Base-by-base conservation (phyloP, 2,113 vertebrate genomes). In the Sakesphorus luctuosus region DNA sequence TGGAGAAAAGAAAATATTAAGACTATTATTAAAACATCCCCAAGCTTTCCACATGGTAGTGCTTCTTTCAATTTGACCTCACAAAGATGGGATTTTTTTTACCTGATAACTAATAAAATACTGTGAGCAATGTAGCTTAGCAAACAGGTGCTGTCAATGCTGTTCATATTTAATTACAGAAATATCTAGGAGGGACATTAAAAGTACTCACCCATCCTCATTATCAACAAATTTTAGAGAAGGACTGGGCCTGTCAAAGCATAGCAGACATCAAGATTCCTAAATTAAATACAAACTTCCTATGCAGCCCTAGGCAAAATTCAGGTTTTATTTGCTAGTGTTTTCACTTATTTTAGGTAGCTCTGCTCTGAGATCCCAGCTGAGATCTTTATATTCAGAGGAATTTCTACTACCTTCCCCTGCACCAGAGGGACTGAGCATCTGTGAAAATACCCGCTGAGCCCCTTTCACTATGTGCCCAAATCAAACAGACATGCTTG, bases 401-500 rank as follows among this genome's bases (percentile, higher is more conserved):
- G 40, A 75, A 61, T 55, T 72, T 76, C 35, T 56, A 29, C 29
- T 83, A 36, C 33, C 59, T 89, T 55, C 13, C 35, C 47, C 35
- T 52, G 5, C 29, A 46, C 18, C 0, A 2, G 35, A 50, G 38
- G 9, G 7, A 26, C n/a, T 36, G 72, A 78, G 7, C 28, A 53
- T 49, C 49, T 83, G 35, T 44, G 58, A 76, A 86, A 76, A 52
- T 35, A 38, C 13, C 26, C 17, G 10, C 33, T n/a, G 31, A 53
- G 36, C 26, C 1, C 0, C 56, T 44, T 13, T 2, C 19, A 24
- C 11, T 10, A 36, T 15, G 15, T 62, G 46, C 6, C 5, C 67
- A 53, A 79, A 67, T 13, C 49, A 58, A 74, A 88, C 3, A 56
- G 40, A 16, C 61, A 67, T 9, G 18, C 23, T 63, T 43, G 38